Evolutionary conservation across 2,888 invertebrate species (phyloP).

Genomic region (Trimorus sp.): DNA sequence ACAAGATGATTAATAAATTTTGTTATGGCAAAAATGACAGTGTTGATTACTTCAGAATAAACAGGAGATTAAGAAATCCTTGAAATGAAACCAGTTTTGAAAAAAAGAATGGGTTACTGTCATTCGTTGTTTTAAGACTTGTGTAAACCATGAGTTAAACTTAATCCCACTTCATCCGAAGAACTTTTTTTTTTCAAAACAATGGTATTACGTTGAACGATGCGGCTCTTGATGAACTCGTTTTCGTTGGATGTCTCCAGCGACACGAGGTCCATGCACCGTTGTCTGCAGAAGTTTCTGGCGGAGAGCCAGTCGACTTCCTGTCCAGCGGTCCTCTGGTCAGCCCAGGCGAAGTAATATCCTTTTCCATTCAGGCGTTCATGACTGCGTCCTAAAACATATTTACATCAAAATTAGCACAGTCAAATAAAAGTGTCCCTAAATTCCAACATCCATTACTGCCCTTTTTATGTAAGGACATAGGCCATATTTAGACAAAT

Average conservation of each 20-base stretch:
- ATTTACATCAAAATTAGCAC: not conserved
- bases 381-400: constrained; percentile 79
- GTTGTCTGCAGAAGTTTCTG: constrained; percentile 92
- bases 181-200: too few species aligned
- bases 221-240: constrained; percentile 91
- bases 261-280: constrained; percentile 95
- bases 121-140: too few species aligned
- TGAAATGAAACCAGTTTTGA: too few species aligned
- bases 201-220: constrained; percentile 86
- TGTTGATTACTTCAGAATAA: too few species aligned
- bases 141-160: too few species aligned
- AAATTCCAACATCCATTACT: too few species aligned
- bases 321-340: constrained; percentile 87
- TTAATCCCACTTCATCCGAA: too few species aligned
- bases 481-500: too few species aligned
- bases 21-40: constrained; percentile 49
- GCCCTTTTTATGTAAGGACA: too few species aligned
- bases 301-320: constrained; percentile 93
- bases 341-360: constrained; percentile 94
- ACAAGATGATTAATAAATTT: constrained; percentile 1
- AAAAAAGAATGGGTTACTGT: too few species aligned
- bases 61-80: too few species aligned
- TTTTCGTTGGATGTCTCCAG: constrained; percentile 93
- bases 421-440: not conserved
- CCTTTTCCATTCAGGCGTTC: constrained; percentile 84